phyloP scores from a whole-genome alignment of 2,888 invertebrate species.

The Acheta domesticus region DNA sequence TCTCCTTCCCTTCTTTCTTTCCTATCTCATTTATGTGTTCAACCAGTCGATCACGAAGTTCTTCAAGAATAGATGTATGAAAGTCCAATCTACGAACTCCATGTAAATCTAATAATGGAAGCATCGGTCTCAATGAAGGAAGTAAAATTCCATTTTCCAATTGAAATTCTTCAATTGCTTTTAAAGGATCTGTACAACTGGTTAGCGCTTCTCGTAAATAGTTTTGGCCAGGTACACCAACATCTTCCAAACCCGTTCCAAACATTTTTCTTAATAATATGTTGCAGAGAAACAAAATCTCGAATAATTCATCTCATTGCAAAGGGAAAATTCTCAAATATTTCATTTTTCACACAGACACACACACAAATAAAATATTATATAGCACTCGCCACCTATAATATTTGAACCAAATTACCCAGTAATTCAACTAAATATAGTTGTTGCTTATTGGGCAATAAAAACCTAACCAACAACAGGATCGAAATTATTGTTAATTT shows the following conservation, averaged over 20 bases:
- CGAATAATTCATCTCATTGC: too few relatives aligned
- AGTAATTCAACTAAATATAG: too few relatives aligned
- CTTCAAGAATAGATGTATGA: constrained; percentile 88
- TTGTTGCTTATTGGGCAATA: too few relatives aligned
- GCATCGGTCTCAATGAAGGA: constrained; percentile 89
- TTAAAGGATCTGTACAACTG: constrained; percentile 92
- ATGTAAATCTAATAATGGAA: constrained; percentile 91
- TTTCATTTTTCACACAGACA: too few relatives aligned
- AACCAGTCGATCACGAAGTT: constrained; percentile 67
- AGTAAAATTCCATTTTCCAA: constrained; percentile 86
- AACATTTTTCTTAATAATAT: constrained; percentile 39
- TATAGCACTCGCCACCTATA: too few relatives aligned
- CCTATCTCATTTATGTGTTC: constrained; percentile 82
- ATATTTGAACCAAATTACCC: too few relatives aligned
- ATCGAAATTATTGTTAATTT: too few relatives aligned
- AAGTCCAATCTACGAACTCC: constrained; percentile 90
- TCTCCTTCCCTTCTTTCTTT: constrained; percentile 64
- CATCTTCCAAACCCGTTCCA: constrained; percentile 72
- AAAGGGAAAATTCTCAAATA: too few relatives aligned
- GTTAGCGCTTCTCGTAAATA: constrained; percentile 86
- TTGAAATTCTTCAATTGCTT: constrained; percentile 97
- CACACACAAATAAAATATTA: too few relatives aligned
- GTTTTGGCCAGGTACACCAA: constrained; percentile 83
- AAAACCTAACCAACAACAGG: too few relatives aligned
- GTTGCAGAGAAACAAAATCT: too few relatives aligned